Base-by-base conservation (phyloP, 2,888 invertebrate genomes). In the Aricia artaxerxes region DNA sequence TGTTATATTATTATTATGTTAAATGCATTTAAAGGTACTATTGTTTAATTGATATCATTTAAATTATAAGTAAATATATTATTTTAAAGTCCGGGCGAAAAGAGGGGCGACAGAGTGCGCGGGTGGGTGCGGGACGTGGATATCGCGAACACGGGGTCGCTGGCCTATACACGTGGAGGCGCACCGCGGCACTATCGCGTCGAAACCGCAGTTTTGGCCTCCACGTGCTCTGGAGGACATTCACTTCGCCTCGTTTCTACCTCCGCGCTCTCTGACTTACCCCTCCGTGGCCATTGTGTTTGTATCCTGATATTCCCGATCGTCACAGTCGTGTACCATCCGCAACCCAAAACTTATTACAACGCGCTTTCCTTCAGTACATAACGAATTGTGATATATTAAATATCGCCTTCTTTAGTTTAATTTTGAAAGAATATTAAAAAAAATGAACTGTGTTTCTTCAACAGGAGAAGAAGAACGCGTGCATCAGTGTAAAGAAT, bases 401-500 rank as follows among this genome's bases (percentile, higher is more conserved):
- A 13, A 60, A 80, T 76, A 77, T 31, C 78, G 79, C 79, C 72
- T 80, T 80, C 73, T 64, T 80, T 81, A 79, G 81, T 57, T 72
- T 31, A 31, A 79, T 69, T 78, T 77, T 57, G 64, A 73, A 73
- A 75, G 72, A 69, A 49, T 81, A 82, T 86, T 89, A 86, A 89
- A 86, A 31, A 35, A 69, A 35, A 82, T 87, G 82, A 86, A 87
- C 81, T 84, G 86, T 82, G 88, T 85, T 90, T 88, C 85, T 89
- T 91, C 88, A 87, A 81, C 93, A 95, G 95, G 92, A 92, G 95
- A 87, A 87, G 94, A 93, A 82, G 94, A 93, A 86, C 92, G 93
- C 80, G 89, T 88, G 77, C 92, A 94, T 84, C 93, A 94, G 91
- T 97, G 97, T 88, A 95, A 96, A 78, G 95, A 97, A 86, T 97